phyloP scores from a whole-genome alignment of 2,888 invertebrate species.

The Ypsolopha sequella region DNA sequence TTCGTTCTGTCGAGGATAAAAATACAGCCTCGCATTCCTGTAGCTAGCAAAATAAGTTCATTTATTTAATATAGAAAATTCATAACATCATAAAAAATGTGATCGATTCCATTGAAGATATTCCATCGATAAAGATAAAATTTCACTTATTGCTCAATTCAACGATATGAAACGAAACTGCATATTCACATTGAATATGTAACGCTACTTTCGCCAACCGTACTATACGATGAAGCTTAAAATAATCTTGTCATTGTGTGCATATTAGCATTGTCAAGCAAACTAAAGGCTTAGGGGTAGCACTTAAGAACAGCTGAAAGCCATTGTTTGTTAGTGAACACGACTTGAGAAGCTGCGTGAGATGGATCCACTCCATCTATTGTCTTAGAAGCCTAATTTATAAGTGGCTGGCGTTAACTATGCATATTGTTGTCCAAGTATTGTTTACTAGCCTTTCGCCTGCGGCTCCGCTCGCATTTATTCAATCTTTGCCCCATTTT shows the following conservation, averaged over 20 bases:
- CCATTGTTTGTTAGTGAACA: conserved; percentile 6
- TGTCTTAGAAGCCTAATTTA: conserved; percentile 8
- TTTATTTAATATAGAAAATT: no score
- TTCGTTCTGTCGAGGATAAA: no score
- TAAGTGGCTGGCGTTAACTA: conserved; percentile 8
- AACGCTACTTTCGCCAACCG: conserved; percentile 47
- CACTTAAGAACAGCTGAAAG: conserved; percentile 18
- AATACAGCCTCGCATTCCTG: no score
- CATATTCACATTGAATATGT: conserved; percentile 36
- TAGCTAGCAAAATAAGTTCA: no score
- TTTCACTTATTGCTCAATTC: conserved; percentile 28
- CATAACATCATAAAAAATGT: no score
- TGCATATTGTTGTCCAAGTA: conserved; percentile 1
- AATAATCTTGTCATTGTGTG: conserved; percentile 47
- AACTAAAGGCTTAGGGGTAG: conserved; percentile 14
- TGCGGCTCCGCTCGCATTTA: no score
- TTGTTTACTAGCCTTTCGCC: no score
- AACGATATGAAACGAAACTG: conserved; percentile 36
- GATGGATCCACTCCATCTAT: conserved; percentile 12
- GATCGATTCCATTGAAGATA: no score
- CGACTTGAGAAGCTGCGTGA: conserved; percentile 20
- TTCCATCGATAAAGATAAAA: conserved; percentile 3
- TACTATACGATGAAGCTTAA: conserved; percentile 30
- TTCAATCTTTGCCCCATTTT: no score
- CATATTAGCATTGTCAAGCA: conserved; percentile 28